Evolutionary conservation across 2,797 vertebrate genomes (phyloP), one percentile per base, ranked within the genome.

Genomic region (Schizopygopsis pylzovi): DNA sequence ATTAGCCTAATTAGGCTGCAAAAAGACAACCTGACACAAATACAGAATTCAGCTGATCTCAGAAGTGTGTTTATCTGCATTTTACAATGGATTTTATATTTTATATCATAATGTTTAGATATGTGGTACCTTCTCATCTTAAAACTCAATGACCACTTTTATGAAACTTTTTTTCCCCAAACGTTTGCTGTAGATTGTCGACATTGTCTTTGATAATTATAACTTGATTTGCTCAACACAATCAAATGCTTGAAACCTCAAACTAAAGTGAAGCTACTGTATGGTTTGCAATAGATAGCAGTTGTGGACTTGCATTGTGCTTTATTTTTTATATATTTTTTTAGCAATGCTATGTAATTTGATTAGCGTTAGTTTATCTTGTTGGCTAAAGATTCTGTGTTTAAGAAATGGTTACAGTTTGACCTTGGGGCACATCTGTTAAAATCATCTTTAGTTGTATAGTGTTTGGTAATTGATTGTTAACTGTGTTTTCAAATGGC

Each of bases 401-500:
- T 81, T 68, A 59, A 49, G 25, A 82, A 82, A 67, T 54, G 41
- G 72, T 76, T 41, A 33, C 39, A 80, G 71, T 54, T 49, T 72
- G 84, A 81, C 68, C 67, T 82, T 41, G 49, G 81, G 59, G 15
- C 84, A 88, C 87, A 86, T 85, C 73, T 90, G 89, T 56, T 86
- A 8, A 63, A 82, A 82, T 84, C 84, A 41, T 90, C 84, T 88
- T n/a, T 71, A 71, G 39, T 28, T 39, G 41, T 76, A 75, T 72
- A 33, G 56, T 68, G 84, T 87, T 80, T 77, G 65, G 39, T 87
- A 90, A 90, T 86, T 86, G 87, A 90, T 90, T 88, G 84, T 76
- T 76, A 84, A 88, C 83, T 83, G 76, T 83, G 85, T 73, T 85
- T 87, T 78, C 78, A 88, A 71, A 75, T 63, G 39, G 71, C 79